Percentiles rank a stretch among this genome's conserved stretches.
phyloP scores from a whole-genome alignment of 2,888 invertebrate species.

The Petrophora chlorosata region DNA sequence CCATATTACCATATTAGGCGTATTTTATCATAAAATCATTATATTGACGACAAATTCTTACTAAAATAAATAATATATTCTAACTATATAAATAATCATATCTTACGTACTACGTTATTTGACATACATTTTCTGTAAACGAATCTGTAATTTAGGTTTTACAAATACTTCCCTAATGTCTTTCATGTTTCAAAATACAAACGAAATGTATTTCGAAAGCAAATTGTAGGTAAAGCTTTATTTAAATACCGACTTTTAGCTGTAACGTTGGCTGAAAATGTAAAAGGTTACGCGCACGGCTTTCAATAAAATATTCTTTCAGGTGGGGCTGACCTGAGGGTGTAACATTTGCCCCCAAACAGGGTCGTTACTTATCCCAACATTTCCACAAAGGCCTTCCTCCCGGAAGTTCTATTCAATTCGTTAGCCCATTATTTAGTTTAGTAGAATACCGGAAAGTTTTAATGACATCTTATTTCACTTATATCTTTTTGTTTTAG shows the following conservation, averaged over 20 bases:
- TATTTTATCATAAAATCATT: too few species aligned
- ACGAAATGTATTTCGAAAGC: not conserved
- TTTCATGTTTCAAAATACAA: not conserved
- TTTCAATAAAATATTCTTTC: slow-evolving; percentile 37
- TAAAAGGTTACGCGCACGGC: slow-evolving; percentile 23
- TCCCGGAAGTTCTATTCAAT: slow-evolving; percentile 47
- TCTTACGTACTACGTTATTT: too few species aligned
- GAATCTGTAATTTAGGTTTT: too few species aligned
- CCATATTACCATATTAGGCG: too few species aligned
- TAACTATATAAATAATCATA: too few species aligned
- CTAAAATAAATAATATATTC: too few species aligned
- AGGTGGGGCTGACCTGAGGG: slow-evolving; percentile 36
- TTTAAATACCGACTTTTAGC: slow-evolving; percentile 5
- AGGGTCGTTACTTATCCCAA: slow-evolving; percentile 48
- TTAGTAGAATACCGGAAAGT: slow-evolving; percentile 40
- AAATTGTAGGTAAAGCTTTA: slow-evolving; percentile 1
- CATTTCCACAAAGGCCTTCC: slow-evolving; percentile 47
- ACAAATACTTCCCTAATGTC: too few species aligned
- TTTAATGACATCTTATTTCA: slow-evolving; percentile 35
- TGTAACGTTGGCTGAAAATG: slow-evolving; percentile 15
- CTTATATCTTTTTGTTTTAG: not conserved
- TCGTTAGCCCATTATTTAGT: slow-evolving; percentile 52
- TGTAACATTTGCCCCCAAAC: slow-evolving; percentile 45
- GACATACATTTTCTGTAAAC: too few species aligned
- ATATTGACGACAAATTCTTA: too few species aligned